phyloP scores from a whole-genome alignment of 2,888 invertebrate genomes.

The Tipula lateralis region DNA sequence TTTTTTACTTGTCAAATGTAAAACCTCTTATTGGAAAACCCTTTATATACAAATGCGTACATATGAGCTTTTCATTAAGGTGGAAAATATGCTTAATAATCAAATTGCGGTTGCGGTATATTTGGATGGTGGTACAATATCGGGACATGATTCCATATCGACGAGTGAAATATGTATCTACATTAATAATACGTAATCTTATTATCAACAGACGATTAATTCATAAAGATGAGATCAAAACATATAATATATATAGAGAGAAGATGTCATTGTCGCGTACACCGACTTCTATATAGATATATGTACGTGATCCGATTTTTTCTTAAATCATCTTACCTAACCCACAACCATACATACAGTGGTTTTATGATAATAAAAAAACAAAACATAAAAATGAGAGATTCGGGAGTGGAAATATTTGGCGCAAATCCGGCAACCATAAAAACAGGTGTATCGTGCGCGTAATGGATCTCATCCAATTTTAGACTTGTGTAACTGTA shows the following conservation, averaged over 20 bases:
- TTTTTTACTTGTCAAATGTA: no score
- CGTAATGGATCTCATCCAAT: not conserved
- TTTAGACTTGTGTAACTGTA: not conserved
- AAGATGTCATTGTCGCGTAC: not conserved
- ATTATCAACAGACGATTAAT: constrained; percentile 9
- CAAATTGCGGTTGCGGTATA: not conserved
- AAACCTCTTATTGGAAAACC: no score
- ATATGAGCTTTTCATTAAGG: not conserved
- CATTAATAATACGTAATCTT: not conserved
- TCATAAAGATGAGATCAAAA: not conserved
- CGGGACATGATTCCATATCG: not conserved
- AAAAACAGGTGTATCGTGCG: not conserved
- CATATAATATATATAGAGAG: not conserved
- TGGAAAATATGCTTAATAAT: not conserved
- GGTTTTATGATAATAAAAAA: not conserved
- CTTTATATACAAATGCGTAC: no score
- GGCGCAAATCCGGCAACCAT: not conserved
- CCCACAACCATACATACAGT: not conserved
- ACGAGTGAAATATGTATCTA: not conserved
- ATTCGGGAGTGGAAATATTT: not conserved
- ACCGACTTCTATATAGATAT: not conserved
- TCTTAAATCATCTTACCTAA: not conserved
- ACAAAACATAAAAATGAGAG: not conserved
- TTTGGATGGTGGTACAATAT: not conserved
- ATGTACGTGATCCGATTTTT: not conserved